Percentiles rank a stretch among this genome's conserved stretches.
phyloP scores from a whole-genome alignment of 2,888 invertebrate genomes.

The Tipula confusa region DNA sequence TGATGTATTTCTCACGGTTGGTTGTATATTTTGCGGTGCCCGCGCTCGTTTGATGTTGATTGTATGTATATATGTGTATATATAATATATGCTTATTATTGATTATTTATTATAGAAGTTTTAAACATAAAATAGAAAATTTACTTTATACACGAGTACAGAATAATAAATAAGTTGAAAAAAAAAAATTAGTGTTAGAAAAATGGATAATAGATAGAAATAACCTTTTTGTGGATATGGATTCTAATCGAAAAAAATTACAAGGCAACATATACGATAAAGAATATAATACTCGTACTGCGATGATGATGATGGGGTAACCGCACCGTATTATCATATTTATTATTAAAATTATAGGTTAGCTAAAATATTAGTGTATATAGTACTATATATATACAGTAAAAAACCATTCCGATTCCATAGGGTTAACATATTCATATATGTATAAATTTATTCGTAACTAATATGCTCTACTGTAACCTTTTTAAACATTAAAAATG shows the following conservation, averaged over 20 bases:
- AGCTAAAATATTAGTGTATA: background rate
- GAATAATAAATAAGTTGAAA: background rate
- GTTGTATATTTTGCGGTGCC: background rate
- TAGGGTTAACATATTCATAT: slow-evolving; percentile 1
- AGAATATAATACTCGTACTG: background rate
- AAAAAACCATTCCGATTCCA: background rate
- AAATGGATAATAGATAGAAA: background rate
- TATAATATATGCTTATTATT: background rate
- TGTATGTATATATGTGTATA: background rate
- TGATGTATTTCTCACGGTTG: slow-evolving; percentile 27
- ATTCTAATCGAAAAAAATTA: slow-evolving; percentile 16
- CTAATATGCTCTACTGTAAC: background rate
- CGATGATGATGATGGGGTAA: slow-evolving; percentile 6
- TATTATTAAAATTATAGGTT: slow-evolving; percentile 28
- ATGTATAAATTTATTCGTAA: background rate
- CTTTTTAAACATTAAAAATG: too few relatives aligned
- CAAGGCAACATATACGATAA: background rate
- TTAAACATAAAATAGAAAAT: background rate
- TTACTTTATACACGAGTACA: background rate
- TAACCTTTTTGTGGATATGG: slow-evolving; percentile 25
- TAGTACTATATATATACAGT: too few relatives aligned
- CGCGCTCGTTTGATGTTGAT: background rate
- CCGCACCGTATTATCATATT: slow-evolving; percentile 27
- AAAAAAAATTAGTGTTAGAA: slow-evolving; percentile 6
- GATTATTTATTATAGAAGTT: too few relatives aligned